Percentiles rank a stretch among this genome's conserved stretches.
Conservation (phyloP, 2,113 vertebrate genomes). For the Panurus biarmicus region DNA sequence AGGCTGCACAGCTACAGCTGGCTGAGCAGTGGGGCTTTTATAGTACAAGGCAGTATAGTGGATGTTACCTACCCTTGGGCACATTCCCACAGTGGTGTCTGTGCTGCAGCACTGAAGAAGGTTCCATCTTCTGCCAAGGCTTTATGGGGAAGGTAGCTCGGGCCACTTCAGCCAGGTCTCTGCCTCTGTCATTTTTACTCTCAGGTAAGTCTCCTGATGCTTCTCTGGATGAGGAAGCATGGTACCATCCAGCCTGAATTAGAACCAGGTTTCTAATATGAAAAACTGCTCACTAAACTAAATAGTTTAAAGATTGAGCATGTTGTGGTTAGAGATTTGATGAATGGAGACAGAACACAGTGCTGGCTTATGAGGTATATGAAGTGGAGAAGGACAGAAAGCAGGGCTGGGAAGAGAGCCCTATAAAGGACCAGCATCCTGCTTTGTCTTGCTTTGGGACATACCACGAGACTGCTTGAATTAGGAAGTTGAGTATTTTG, state of each 20-base stretch:
- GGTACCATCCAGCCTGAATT: background rate
- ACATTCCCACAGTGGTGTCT: background rate
- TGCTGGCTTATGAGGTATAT: accelerated
- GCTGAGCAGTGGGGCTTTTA: background rate
- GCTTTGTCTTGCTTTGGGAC: background rate
- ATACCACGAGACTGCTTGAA: background rate
- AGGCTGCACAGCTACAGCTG: background rate
- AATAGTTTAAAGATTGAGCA: background rate
- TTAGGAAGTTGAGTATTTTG: background rate
- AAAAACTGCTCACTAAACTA: background rate
- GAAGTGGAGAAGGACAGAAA: background rate
- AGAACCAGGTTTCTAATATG: background rate
- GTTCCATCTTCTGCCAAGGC: background rate
- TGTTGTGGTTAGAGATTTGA: background rate
- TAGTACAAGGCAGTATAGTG: accelerated
- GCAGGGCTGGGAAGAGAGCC: background rate
- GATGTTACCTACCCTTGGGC: background rate
- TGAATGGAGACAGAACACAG: background rate
- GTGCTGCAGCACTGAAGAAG: background rate
- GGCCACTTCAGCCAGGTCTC: background rate
- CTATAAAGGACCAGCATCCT: background rate
- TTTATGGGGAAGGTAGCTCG: background rate
- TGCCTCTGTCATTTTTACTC: background rate
- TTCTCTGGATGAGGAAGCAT: background rate
- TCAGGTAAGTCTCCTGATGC: background rate